Percentiles rank a stretch among this genome's conserved stretches.
Evolutionary conservation across 2,113 vertebrate species (phyloP).

Genomic region (rat (Rattus norvegicus)): GRCr8 NC_086020.1:218707501-218708000

Average conservation of each 20-base stretch:
- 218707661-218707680: too few relatives aligned
- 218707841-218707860: background rate
- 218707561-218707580: background rate
- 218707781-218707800: background rate
- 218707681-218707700: too few relatives aligned
- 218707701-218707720: too few relatives aligned
- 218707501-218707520: background rate
- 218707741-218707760: too few relatives aligned
- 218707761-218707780: background rate
- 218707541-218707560: background rate
- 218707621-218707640: too few relatives aligned
- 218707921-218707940: background rate
- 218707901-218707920: background rate
- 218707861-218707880: background rate
- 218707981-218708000: background rate
- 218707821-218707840: background rate
- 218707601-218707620: too few relatives aligned
- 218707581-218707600: too few relatives aligned
- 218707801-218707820: background rate
- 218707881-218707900: background rate
- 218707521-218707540: background rate
- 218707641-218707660: too few relatives aligned
- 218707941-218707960: background rate
- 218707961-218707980: background rate
- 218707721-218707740: too few relatives aligned